Base-by-base conservation (phyloP, 2,888 invertebrate genomes). In the Chaetogeoica ovagalla region DNA sequence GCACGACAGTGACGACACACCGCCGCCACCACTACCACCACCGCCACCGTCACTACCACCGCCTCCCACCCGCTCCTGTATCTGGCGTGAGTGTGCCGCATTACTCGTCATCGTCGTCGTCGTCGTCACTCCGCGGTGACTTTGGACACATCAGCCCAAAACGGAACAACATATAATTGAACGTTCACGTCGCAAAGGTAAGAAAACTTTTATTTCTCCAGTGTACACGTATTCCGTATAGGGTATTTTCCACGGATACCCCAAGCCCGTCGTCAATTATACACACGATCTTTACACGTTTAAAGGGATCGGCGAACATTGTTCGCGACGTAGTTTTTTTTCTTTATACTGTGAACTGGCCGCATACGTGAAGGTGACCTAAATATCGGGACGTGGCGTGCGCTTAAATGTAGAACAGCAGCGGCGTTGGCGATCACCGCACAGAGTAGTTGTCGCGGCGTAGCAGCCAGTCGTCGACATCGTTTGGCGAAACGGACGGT, bases 1-100 rank as follows among this genome's bases (percentile, higher is more conserved):
- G 75, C 39, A 76, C 57, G 79, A 55, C 55, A 79, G 79, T 79
- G 79, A 79, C 79, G 79, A 79, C 79, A 79, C 79, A 48, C 37
- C 63, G 55, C 39, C 79, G 39, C 52, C 60, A 11, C 75, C 55
- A 7, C 73, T 55, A 9, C 73, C 30, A 17, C 59, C 75, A 66
- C 68, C 48, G 57, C 70, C 79, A 30, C 30, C 30, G 9, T 65
- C 52, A 2, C 73, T 52, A 9, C 73, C 39, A 17, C 59, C 75
- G 59, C 68, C 48, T 71, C 71, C 79, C 71, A 63, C 79, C 71
- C 71, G 60, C 70, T 13, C 23, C 39, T 63, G 57, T 57, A 39
- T 13, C 55, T 15, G 55, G 55, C 19, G 57, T 43, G 66, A 66
- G 23, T 71, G 70, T 63, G 65, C 79, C 43, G 79, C 79, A 79